phyloP scores from a whole-genome alignment of 2,113 vertebrate genomes.

The Mohoua ochrocephala region DNA sequence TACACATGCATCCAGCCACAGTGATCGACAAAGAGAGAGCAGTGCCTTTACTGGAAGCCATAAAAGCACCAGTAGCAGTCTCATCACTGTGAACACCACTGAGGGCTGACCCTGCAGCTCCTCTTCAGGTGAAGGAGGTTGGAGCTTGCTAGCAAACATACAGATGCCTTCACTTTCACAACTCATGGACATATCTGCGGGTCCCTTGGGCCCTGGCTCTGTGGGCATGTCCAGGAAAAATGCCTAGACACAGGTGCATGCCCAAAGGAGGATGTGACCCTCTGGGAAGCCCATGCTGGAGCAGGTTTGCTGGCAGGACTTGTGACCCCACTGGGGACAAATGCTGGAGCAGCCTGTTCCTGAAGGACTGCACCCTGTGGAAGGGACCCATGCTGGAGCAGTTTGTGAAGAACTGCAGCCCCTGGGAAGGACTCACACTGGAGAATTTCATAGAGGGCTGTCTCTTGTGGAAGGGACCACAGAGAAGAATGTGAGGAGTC shows the following conservation, averaged over 20 bases:
- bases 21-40: not conserved
- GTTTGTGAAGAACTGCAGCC: not conserved
- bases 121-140: not conserved
- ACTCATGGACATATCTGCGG: rapidly evolving
- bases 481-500: not conserved
- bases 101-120: not conserved
- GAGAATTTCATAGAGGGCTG: not conserved
- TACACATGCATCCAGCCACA: not conserved
- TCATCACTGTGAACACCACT: not conserved
- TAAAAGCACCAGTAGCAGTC: not conserved
- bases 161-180: not conserved
- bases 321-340: not conserved
- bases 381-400: not conserved
- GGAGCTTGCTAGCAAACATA: rapidly evolving
- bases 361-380: not conserved
- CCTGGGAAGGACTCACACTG: not conserved
- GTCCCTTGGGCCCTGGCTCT: not conserved
- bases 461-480: not conserved
- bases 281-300: rapidly evolving
- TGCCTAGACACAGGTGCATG: too few relatives aligned
- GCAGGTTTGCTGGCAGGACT: not conserved
- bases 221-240: not conserved
- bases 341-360: rapidly evolving
- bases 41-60: not conserved
- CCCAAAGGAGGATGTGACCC: not conserved